Evolutionary conservation across 2,797 vertebrate species (phyloP), one percentile per base, ranked within the genome.

Genomic region (Scleropages formosus): DNA sequence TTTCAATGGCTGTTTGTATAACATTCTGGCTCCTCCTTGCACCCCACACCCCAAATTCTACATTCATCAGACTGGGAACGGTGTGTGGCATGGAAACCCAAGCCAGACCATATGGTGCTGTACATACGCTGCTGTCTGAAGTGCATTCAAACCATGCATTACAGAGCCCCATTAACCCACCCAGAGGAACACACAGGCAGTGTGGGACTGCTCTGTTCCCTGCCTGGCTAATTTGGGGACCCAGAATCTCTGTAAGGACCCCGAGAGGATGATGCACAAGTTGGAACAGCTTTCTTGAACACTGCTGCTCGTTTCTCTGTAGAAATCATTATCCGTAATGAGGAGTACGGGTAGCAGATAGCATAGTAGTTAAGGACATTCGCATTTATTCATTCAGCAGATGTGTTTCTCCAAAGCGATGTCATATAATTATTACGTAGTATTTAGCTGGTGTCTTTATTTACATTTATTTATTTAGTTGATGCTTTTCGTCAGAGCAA

Each of bases 1-100:
- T 78, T 77, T 59, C 75, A 77, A 68, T 72, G 72, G 63, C 78
- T 78, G 80, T 78, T 75, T 78, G 77, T 73, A 75, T 74, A 59
- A 46, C 61, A 71, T 16, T 72, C 60, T 72, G 70, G 70, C 70
- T 72, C 27, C n/a, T 10, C 59, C 59, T 61, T 20, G 20, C 16
- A 61, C 15, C 59, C 16, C 15, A 56, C 16, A 46, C 26, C 85
- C 81, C 84, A 83, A 87, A 82, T 82, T 82, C 81, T 83, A 82
- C 84, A 87, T 86, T 90, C 90, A 88, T 87, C 82, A 83, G 83
- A 75, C 78, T 88, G 84, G 86, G 91, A 89, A 90, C 88, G 87
- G 88, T 87, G 90, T 89, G 89, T 87, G 87, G 87, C 88, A 86
- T 86, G 83, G 82, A 75, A 76, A 74, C 53, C 66, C 22, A 63